Evolutionary conservation across 1,140 invertebrate species (phyloP), one percentile per base, ranked within the genome.

Genomic region (Archegozetes longisetosus): DNA sequence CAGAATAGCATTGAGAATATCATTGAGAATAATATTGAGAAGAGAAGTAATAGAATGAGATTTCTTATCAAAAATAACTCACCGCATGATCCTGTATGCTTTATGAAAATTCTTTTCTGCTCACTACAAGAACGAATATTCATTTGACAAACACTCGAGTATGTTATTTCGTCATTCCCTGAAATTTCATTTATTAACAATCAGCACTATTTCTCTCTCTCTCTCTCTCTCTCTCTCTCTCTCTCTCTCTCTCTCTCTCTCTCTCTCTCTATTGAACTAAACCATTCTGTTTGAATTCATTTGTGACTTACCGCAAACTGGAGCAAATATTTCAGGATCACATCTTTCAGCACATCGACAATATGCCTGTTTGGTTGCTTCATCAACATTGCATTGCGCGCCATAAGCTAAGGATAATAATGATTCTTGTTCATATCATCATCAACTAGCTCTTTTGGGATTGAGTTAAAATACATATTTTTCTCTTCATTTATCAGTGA

Each of bases 291-390:
- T 6, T 40, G 17, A 9, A 9, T 9, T 40, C 17, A 40, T 9
- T 6, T 40, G 6, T 40, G 6, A 40, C 32, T 80, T 82, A 54
- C 86, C 86, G 71, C 87, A 90, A 23, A 89, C 84, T 22, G 80
- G 80, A 17, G 70, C 59, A 46, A 70, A 69, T 17, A 64, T 66
- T 46, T 78, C 73, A 3, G 72, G 66, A 6, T 9, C 32, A 61
- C 75, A 76, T 14, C 73, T 70, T 51, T 77, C 74, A 4, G 81
- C 82, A 70, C 84, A 88, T 64, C 81, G 78, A 72, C 84, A 86
- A 64, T 78, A 75, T 2, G 80, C 79, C 54, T 79, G 61, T 64
- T 78, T 79, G 0, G 63, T 64, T 23, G 50, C 26, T 49, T 80
- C 77, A 29, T 81, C 79, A 28, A 81, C 78, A 50, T 83, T 76